Conservation (phyloP, 2,113 vertebrate genomes). For the Puma concolor region DNA sequence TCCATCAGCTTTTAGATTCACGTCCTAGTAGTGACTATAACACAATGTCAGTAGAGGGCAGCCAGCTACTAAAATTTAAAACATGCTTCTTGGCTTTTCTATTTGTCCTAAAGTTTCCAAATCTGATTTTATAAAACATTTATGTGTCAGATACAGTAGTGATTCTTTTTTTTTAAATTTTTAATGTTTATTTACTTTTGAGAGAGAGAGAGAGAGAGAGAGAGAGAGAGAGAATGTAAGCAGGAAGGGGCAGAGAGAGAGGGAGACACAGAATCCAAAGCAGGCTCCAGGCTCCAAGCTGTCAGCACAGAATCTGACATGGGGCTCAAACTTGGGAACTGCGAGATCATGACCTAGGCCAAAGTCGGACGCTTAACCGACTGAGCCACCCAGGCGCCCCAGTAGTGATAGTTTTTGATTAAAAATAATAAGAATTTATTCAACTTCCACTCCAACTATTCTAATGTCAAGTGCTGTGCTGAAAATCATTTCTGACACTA, state of each 20-base stretch:
- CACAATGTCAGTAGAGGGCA: conserved; percentile 60
- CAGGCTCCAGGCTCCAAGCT: too few species aligned
- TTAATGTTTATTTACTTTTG: too few species aligned
- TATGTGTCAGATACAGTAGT: neutral
- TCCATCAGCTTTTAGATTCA: neutral
- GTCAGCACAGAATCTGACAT: too few species aligned
- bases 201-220: too few species aligned
- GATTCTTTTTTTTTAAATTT: neutral
- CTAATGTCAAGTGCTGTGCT: neutral
- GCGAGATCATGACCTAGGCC: too few species aligned
- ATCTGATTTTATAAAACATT: conserved; percentile 8
- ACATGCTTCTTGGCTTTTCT: neutral
- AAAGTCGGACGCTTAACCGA: too few species aligned
- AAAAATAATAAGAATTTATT: neutral
- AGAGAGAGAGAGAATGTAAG: too few species aligned
- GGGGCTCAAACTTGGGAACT: too few species aligned
- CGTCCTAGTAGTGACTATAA: neutral
- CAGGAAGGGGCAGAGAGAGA: too few species aligned
- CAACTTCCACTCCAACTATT: neutral
- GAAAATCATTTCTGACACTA: neutral
- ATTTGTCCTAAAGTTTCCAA: conserved; percentile 22
- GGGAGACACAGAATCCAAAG: too few species aligned
- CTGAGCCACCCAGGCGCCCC: too few species aligned
- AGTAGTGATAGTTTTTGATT: neutral
- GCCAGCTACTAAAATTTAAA: conserved; percentile 55